Conservation (phyloP, 2,797 vertebrate genomes). For the Urophycis tenuis region DNA sequence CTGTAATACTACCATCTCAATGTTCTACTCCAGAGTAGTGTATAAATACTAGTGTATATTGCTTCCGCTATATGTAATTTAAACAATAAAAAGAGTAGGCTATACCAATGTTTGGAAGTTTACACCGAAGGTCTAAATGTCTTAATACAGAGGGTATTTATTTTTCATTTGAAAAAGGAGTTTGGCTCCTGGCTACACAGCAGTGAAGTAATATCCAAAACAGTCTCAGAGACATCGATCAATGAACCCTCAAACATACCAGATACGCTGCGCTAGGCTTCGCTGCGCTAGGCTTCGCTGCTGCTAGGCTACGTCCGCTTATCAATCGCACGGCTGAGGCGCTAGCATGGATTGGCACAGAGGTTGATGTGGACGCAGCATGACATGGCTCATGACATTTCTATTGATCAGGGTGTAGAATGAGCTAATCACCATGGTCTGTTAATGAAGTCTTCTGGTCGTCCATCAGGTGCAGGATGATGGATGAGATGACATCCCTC, state of each 20-base stretch:
- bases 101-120: too few species aligned
- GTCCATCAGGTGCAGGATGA: background rate
- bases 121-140: too few species aligned
- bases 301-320: background rate
- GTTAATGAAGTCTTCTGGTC: background rate
- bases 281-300: background rate
- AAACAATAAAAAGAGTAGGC: too few species aligned
- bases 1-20: too few species aligned
- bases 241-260: background rate
- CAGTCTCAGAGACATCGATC: too few species aligned
- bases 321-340: background rate
- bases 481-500: background rate
- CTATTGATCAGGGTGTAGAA: background rate
- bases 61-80: too few species aligned
- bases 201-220: too few species aligned
- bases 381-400: background rate
- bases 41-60: too few species aligned
- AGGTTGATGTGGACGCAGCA: background rate
- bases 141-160: too few species aligned
- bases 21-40: too few species aligned
- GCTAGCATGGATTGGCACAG: background rate
- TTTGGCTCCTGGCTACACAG: too few species aligned
- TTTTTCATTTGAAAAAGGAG: too few species aligned
- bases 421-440: background rate
- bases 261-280: background rate